Evolutionary conservation across 2,888 invertebrate genomes (phyloP).

Genomic region (Timandra comae): DNA sequence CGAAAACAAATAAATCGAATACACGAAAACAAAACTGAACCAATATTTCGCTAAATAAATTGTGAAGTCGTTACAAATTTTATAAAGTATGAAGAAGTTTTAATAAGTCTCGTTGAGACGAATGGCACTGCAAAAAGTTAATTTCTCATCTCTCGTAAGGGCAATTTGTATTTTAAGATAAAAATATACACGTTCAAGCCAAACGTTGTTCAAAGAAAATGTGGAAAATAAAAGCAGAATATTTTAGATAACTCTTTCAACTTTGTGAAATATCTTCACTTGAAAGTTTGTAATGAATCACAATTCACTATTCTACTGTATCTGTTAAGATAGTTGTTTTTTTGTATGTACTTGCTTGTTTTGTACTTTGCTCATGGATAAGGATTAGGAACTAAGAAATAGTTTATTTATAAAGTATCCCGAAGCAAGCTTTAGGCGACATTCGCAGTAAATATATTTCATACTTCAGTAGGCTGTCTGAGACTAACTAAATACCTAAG

Average conservation of each 20-base stretch:
- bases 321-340: background rate
- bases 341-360: background rate
- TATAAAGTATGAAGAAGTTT: constrained; percentile 32
- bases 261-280: constrained; percentile 12
- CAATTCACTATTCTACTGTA: background rate
- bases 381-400: background rate
- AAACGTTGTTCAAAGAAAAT: constrained; percentile 16
- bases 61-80: constrained; percentile 39
- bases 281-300: constrained; percentile 10
- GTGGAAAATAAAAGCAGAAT: background rate
- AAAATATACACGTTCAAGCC: constrained; percentile 24
- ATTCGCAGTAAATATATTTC: no score
- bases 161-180: constrained; percentile 30
- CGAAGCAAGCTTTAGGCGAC: no score
- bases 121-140: constrained; percentile 41
- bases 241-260: constrained; percentile 13
- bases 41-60: no score
- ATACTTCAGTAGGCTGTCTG: no score
- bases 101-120: constrained; percentile 34
- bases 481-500: no score
- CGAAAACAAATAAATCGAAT: no score
- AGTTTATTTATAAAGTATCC: no score
- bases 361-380: background rate
- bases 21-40: no score
- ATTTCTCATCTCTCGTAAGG: constrained; percentile 33